These are phyloP conservation scores for Indri indri DNA, from an alignment of 2,113 vertebrate genomes.

Conservation along the genomic window DNA sequence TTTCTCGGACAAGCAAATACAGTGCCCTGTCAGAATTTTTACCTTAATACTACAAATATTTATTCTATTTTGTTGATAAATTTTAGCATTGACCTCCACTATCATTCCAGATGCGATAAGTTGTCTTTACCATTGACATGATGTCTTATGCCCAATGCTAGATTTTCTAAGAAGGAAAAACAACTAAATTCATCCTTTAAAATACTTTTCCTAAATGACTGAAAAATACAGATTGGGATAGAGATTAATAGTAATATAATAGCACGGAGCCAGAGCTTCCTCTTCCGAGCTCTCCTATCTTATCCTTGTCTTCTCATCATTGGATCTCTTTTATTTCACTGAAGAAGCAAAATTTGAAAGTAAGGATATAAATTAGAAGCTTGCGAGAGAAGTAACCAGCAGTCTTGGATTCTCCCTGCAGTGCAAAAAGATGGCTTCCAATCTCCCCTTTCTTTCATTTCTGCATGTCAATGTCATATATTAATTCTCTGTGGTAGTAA, in stretches of 20 bases:
- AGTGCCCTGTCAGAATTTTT: background rate
- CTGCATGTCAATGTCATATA: background rate
- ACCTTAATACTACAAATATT: background rate
- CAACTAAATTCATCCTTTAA: background rate
- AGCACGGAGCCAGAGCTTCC: background rate
- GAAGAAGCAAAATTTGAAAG: conserved; percentile 1
- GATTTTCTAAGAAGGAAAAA: conserved; percentile 7
- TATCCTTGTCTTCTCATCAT: background rate
- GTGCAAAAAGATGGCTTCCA: background rate
- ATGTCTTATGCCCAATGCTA: background rate
- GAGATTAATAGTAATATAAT: background rate
- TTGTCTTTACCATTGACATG: background rate
- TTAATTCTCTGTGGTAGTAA: background rate
- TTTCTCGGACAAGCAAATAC: background rate
- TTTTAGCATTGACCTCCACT: background rate
- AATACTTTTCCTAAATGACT: background rate
- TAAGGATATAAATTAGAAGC: background rate
- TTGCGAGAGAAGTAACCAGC: background rate
- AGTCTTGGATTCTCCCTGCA: background rate
- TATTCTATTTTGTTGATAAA: background rate
- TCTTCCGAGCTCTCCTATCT: background rate
- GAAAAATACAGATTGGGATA: background rate
- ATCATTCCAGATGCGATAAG: background rate
- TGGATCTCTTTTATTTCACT: background rate
- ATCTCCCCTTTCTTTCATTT: background rate